Conservation (phyloP, 2,113 vertebrate genomes). For the Oreochromis spilurus region DNA sequence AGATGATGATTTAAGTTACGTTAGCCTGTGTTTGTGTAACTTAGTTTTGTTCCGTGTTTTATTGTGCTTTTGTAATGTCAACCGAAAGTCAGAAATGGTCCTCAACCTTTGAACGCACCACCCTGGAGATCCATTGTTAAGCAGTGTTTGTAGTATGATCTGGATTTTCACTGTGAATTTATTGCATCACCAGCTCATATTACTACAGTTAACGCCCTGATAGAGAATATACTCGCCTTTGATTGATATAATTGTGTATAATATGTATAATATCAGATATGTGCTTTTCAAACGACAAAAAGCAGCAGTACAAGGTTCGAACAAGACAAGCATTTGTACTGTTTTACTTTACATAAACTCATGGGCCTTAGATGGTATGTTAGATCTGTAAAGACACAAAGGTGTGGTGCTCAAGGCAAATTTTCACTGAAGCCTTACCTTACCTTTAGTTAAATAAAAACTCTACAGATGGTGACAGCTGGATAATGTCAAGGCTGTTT, state of each 20-base stretch:
- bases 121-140: not conserved
- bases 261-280: not conserved
- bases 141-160: not conserved
- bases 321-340: not conserved
- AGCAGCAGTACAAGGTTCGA: not conserved
- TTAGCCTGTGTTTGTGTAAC: accelerated
- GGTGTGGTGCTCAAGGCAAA: not conserved
- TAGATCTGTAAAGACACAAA: not conserved
- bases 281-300: not conserved
- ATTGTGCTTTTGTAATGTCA: not conserved
- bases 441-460: not conserved
- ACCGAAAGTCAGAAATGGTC: not conserved
- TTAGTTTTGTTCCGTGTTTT: not conserved
- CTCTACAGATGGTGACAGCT: slow-evolving; percentile 16
- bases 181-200: not conserved
- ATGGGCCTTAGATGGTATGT: not conserved
- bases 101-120: not conserved
- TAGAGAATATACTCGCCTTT: not conserved
- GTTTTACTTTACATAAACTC: not conserved
- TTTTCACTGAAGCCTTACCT: not conserved
- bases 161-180: not conserved
- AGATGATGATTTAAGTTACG: not conserved
- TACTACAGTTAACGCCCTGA: too few relatives aligned
- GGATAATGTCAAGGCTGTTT: slow-evolving; percentile 26
- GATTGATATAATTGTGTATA: not conserved